A percentile compares a stretch with the other conserved stretches of the same genome.
phyloP scores from a whole-genome alignment of 2,888 invertebrate genomes.

The Sinohyriopsis cumingii region DNA sequence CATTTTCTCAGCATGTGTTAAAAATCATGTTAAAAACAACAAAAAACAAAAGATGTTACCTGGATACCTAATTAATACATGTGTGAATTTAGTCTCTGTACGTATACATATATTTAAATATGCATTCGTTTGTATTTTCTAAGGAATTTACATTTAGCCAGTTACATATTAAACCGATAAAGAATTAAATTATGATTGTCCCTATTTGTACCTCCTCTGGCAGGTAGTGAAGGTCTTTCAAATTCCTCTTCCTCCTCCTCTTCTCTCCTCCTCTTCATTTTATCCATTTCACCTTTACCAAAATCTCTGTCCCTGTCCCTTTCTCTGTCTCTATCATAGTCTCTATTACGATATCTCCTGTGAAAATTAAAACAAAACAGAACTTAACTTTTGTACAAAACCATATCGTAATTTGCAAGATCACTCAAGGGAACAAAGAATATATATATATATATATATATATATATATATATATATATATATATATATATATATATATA shows the following conservation, averaged over 20 bases:
- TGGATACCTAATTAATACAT: not conserved
- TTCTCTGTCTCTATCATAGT: constrained; percentile 22
- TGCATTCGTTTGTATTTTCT: too few relatives aligned
- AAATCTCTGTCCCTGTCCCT: constrained; percentile 33
- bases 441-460: not conserved
- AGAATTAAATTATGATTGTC: too few relatives aligned
- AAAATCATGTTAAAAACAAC: not conserved
- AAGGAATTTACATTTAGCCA: too few relatives aligned
- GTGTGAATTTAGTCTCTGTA: too few relatives aligned
- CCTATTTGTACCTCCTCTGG: too few relatives aligned
- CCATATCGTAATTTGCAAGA: not conserved
- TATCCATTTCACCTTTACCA: constrained; percentile 50
- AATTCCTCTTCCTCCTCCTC: constrained; percentile 69
- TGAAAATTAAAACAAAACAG: too few relatives aligned
- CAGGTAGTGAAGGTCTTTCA: constrained; percentile 33
- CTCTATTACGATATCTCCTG: constrained; percentile 5
- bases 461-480: not conserved
- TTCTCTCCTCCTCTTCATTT: constrained; percentile 70
- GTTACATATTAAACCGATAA: too few relatives aligned
- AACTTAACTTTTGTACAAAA: too few relatives aligned
- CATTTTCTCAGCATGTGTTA: too few relatives aligned
- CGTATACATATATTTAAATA: too few relatives aligned
- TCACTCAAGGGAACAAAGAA: constrained; percentile 1
- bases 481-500: too few relatives aligned
- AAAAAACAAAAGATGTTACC: not conserved